phyloP scores from a whole-genome alignment of 1,140 invertebrate genomes.

The Drosophila willistoni region DNA sequence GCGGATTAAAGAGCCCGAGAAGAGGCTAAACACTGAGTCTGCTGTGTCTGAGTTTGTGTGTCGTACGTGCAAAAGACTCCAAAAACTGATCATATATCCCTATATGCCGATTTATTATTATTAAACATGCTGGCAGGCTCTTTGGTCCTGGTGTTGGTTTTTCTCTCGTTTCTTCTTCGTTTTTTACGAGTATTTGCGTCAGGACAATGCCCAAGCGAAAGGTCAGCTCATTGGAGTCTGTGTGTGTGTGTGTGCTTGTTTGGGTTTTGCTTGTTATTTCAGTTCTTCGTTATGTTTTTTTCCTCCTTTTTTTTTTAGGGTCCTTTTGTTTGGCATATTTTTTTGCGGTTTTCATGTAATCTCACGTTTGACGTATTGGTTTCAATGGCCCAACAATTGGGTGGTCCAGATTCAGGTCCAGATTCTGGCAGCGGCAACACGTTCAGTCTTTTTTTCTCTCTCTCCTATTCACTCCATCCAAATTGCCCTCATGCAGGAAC shows the following conservation, averaged over 20 bases:
- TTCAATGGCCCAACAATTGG: conserved; percentile 49
- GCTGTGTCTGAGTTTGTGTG: background rate
- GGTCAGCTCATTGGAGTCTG: conserved; percentile 42
- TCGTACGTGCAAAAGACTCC: conserved; percentile 13
- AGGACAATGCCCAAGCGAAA: conserved; percentile 51
- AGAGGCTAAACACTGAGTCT: background rate
- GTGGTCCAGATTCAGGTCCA: conserved; percentile 31
- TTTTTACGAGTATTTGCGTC: conserved; percentile 62
- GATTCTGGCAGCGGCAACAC: conserved; percentile 42
- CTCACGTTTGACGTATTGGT: conserved; percentile 65
- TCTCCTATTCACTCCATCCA: no score
- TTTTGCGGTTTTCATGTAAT: conserved; percentile 66
- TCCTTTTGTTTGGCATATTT: conserved; percentile 48
- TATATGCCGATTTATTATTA: conserved; percentile 34
- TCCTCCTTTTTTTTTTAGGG: conserved; percentile 19
- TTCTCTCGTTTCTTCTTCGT: conserved; percentile 25
- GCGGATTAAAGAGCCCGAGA: background rate
- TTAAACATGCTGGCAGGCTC: conserved; percentile 46
- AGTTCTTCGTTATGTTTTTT: conserved; percentile 10
- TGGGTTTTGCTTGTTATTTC: no score
- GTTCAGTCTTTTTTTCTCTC: conserved; percentile 7
- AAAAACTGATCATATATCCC: conserved; percentile 38
- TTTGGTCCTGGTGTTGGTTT: no score
- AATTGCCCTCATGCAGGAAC: conserved; percentile 29
- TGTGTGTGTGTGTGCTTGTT: conserved; percentile 8